These are phyloP conservation scores for Halictus quadricinctus DNA, from an alignment of 2,888 invertebrate genomes.

Conservation along the genomic window DNA sequence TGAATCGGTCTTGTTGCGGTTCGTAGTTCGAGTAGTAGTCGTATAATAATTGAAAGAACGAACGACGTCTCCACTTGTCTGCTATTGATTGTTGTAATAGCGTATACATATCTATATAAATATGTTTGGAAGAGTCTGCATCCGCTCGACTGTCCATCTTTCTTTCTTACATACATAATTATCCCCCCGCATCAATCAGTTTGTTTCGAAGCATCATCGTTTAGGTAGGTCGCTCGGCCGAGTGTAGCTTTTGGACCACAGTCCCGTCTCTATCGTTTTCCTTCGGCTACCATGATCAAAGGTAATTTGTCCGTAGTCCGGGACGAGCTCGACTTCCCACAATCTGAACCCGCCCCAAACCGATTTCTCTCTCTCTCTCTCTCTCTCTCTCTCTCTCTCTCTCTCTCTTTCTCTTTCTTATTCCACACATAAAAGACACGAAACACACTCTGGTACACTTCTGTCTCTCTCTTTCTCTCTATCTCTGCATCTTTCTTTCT, in stretches of 20 bases:
- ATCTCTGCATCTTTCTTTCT: slow-evolving; percentile 16
- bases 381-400: neutral
- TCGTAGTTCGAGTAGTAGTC: slow-evolving; percentile 59
- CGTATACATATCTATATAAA: slow-evolving; percentile 44
- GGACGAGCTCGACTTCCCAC: slow-evolving; percentile 53
- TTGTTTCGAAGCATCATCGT: slow-evolving; percentile 63
- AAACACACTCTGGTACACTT: slow-evolving; percentile 3
- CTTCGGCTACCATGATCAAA: slow-evolving; percentile 58
- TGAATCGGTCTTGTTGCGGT: slow-evolving; percentile 31
- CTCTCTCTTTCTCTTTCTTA: neutral
- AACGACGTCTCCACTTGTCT: slow-evolving; percentile 60
- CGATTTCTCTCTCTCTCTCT: slow-evolving; percentile 2
- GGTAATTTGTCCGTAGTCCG: slow-evolving; percentile 56
- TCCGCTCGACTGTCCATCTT: slow-evolving; percentile 61
- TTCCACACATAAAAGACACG: slow-evolving; percentile 10
- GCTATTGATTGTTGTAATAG: slow-evolving; percentile 67
- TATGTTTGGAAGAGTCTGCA: slow-evolving; percentile 65
- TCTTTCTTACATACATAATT: slow-evolving; percentile 52
- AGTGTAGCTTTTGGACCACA: slow-evolving; percentile 63
- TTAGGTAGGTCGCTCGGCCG: slow-evolving; percentile 67
- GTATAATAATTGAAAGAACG: slow-evolving; percentile 36
- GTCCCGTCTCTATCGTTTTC: slow-evolving; percentile 57
- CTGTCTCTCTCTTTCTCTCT: slow-evolving; percentile 13
- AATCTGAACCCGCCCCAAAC: slow-evolving; percentile 10
- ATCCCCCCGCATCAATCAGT: slow-evolving; percentile 60